Evolutionary conservation across 2,888 invertebrate genomes (phyloP).

Genomic region (Proisotoma minuta): DNA sequence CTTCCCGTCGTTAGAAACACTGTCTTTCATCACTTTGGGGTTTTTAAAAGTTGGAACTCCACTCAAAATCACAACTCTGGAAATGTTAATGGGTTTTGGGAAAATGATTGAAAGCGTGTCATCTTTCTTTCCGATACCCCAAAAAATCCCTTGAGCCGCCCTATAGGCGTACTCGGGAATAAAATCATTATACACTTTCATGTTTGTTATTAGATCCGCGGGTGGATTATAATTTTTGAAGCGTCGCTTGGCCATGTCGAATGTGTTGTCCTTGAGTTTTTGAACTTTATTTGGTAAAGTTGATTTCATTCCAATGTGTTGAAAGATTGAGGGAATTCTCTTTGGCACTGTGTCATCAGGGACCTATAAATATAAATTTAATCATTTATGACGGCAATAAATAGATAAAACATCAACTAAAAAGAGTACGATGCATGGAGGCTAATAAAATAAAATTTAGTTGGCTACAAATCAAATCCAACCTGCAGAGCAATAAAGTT

Average conservation of each 20-base stretch:
- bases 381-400: neutral
- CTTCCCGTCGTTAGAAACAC: conserved; percentile 22
- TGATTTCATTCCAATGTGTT: conserved; percentile 49
- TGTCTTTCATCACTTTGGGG: conserved; percentile 48
- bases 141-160: conserved; percentile 50
- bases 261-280: conserved; percentile 49
- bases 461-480: conserved; percentile 7
- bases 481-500: conserved; percentile 48
- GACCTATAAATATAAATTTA: conserved; percentile 21
- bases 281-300: conserved; percentile 50
- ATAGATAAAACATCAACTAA: neutral
- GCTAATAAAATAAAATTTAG: neutral
- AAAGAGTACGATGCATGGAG: neutral
- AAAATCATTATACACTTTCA: conserved; percentile 48
- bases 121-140: conserved; percentile 49
- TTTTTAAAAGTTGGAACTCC: conserved; percentile 44
- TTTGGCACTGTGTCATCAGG: conserved; percentile 45
- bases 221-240: conserved; percentile 50
- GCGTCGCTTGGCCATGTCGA: conserved; percentile 43
- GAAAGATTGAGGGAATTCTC: conserved; percentile 49
- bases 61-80: conserved; percentile 49
- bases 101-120: conserved; percentile 50
- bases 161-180: conserved; percentile 50
- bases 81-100: conserved; percentile 47
- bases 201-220: conserved; percentile 50